Evolutionary conservation across 2,113 vertebrate genomes (phyloP).

Genomic region (Rhadina sibilatrix): DNA sequence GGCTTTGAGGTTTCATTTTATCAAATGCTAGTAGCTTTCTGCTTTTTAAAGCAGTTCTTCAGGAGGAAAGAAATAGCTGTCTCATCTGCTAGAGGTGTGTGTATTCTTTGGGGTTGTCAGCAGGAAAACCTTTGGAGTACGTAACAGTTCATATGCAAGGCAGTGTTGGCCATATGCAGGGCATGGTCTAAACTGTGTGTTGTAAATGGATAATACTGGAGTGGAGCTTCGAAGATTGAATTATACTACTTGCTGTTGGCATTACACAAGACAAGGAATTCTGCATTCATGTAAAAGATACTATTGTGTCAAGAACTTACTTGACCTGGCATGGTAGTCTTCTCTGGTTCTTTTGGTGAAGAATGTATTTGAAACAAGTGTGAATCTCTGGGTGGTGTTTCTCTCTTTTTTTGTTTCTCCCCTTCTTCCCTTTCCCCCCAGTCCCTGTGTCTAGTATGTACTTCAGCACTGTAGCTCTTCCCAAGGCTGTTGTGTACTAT

Average conservation of each 20-base stretch:
- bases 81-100: neutral
- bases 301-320: neutral
- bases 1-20: neutral
- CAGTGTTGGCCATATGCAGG: neutral
- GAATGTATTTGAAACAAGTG: neutral
- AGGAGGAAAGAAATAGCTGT: neutral
- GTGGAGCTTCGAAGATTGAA: neutral
- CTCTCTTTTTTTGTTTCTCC: neutral
- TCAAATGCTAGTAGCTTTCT: neutral
- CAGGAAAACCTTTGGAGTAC: neutral
- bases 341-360: neutral
- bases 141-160: neutral
- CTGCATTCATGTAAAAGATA: neutral
- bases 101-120: neutral
- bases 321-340: neutral
- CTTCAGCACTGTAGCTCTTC: neutral
- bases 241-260: neutral
- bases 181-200: neutral
- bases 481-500: neutral
- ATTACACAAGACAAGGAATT: neutral
- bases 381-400: neutral
- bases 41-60: neutral
- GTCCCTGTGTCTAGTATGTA: neutral
- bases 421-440: neutral
- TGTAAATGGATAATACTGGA: neutral